Evolutionary conservation across 2,113 vertebrate genomes (phyloP).

Genomic region (Cervus canadensis): DNA sequence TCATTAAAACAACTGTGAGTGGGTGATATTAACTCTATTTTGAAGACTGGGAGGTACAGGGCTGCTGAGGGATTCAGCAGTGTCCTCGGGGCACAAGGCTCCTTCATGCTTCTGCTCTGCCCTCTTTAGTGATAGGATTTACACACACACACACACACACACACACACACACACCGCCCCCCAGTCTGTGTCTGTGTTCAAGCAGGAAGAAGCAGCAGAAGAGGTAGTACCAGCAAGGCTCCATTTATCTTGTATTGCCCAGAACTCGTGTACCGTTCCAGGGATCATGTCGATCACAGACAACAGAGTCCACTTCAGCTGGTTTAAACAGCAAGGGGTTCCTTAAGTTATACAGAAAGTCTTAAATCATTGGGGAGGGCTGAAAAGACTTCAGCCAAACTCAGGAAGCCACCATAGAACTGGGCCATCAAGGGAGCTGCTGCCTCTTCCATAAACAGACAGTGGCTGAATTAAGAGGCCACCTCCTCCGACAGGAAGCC

Average conservation of each 20-base stretch:
- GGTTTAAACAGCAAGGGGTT: not conserved
- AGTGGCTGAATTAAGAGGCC: not conserved
- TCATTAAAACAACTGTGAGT: not conserved
- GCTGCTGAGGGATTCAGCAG: not conserved
- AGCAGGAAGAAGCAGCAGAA: not conserved
- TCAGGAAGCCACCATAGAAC: not conserved
- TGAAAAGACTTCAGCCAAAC: not conserved
- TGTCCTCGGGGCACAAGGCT: not conserved
- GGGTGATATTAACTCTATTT: not conserved
- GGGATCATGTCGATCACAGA: not conserved
- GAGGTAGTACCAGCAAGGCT: not conserved
- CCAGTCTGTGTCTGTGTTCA: not conserved
- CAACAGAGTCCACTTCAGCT: not conserved
- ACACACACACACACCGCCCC: not conserved
- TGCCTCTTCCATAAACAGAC: not conserved
- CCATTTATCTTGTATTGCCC: not conserved
- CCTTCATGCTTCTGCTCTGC: not conserved
- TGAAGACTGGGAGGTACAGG: not conserved
- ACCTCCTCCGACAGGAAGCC: not conserved
- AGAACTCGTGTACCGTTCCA: not conserved
- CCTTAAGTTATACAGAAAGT: not conserved
- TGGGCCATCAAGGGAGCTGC: not conserved
- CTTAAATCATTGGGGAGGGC: not conserved
- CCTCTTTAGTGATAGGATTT: not conserved
- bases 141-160: not conserved